Evolutionary conservation across 2,113 vertebrate genomes (phyloP).

Genomic region (Cinclus mexicanus): DNA sequence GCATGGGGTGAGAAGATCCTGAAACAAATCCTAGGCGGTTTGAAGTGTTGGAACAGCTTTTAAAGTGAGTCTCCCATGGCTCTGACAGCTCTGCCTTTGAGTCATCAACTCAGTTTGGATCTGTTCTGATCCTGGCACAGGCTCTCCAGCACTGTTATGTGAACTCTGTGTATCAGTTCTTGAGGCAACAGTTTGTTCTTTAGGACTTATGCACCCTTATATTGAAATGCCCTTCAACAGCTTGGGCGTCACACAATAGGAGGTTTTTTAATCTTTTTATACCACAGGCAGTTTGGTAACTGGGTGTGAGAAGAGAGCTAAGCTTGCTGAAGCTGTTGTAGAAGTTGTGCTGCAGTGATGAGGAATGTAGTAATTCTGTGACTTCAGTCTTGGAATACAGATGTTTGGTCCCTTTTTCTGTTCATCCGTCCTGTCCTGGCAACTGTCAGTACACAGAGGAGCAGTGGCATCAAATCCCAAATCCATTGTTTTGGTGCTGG

Average conservation of each 20-base stretch:
- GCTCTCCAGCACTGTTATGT: not conserved
- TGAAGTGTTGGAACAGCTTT: not conserved
- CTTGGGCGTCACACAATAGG: not conserved
- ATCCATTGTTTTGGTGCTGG: slow-evolving; percentile 21
- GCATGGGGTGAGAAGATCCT: not conserved
- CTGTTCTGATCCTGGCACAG: not conserved
- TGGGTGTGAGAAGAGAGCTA: not conserved
- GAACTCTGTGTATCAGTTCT: not conserved
- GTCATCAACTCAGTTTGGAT: not conserved
- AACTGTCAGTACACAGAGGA: not conserved
- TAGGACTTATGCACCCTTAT: not conserved
- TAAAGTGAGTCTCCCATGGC: not conserved
- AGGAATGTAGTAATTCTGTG: not conserved
- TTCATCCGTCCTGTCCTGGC: slow-evolving; percentile 38
- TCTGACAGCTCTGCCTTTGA: not conserved
- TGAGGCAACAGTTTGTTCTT: not conserved
- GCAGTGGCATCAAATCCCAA: not conserved
- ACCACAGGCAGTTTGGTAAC: not conserved
- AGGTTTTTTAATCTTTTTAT: not conserved
- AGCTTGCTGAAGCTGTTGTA: not conserved
- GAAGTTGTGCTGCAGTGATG: not conserved
- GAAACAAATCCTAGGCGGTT: not conserved
- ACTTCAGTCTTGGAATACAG: not conserved
- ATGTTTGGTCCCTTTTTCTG: not conserved
- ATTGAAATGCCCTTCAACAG: not conserved